phyloP scores from a whole-genome alignment of 2,888 invertebrate species.

The Notodonta dromedarius region DNA sequence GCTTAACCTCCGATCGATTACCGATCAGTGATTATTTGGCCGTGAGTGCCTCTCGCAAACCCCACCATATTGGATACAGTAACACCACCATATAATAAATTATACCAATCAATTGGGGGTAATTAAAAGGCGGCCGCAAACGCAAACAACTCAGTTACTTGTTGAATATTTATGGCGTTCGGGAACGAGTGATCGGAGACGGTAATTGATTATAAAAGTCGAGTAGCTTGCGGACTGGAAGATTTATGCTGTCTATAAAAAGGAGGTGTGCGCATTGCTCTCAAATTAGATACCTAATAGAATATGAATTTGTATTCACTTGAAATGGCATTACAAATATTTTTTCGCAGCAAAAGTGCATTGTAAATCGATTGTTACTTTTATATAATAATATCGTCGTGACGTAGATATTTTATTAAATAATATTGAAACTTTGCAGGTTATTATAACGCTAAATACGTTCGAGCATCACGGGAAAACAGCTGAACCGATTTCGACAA shows the following conservation, averaged over 20 bases:
- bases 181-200: conserved; percentile 65
- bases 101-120: conserved; percentile 55
- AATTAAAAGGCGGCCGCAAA: conserved; percentile 66
- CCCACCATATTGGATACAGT: background rate
- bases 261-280: conserved; percentile 42
- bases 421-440: too few species aligned
- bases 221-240: conserved; percentile 61
- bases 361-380: too few species aligned
- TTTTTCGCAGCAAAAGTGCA: too few species aligned
- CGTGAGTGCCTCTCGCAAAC: too few species aligned
- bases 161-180: conserved; percentile 68
- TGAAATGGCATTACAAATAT: too few species aligned
- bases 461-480: too few species aligned
- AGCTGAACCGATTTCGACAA: too few species aligned
- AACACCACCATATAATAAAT: background rate
- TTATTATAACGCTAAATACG: too few species aligned
- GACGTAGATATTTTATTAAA: too few species aligned
- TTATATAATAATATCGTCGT: too few species aligned
- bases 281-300: conserved; percentile 28
- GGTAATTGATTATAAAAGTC: conserved; percentile 80
- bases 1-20: too few species aligned
- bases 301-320: background rate
- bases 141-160: conserved; percentile 61
- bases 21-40: too few species aligned
- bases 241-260: conserved; percentile 73